A percentile compares a stretch with the other conserved stretches of the same genome.
These are phyloP conservation scores for Actinia tenebrosa DNA, from an alignment of 64 coral and sea anemone species.

Conservation along the genomic window DNA sequence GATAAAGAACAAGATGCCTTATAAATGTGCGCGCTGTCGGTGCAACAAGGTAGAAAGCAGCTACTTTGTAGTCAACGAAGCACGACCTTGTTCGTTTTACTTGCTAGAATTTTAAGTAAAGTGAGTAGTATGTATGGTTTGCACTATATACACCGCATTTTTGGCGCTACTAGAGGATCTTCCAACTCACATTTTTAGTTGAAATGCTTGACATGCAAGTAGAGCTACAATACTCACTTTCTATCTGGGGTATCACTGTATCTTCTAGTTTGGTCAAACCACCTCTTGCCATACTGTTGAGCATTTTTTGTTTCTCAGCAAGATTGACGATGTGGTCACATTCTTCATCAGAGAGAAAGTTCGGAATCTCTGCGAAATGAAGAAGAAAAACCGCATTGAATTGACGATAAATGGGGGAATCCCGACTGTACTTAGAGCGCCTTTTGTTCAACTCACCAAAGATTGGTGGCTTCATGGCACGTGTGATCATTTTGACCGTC, in stretches of 20 bases:
- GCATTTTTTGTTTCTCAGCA: constrained; percentile 31
- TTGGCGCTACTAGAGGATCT: no score
- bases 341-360: constrained; percentile 52
- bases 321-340: constrained; percentile 38
- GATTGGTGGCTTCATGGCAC: constrained; percentile 60
- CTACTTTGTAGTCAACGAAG: no score
- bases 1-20: neutral
- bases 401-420: neutral
- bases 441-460: constrained; percentile 37
- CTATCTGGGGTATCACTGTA: constrained; percentile 22
- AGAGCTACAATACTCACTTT: constrained; percentile 12
- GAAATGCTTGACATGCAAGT: neutral
- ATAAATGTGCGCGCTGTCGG: no score
- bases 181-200: no score
- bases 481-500: constrained; percentile 38
- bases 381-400: neutral
- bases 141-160: no score
- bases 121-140: no score
- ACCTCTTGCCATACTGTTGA: constrained; percentile 32
- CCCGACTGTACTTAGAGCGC: neutral
- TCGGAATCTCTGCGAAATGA: constrained; percentile 43
- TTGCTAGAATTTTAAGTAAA: no score
- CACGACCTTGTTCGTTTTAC: no score
- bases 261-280: constrained; percentile 39
- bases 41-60: no score